Evolutionary conservation across 2,797 vertebrate genomes (phyloP).

Genomic region (Otolemur crassicaudatus): DNA sequence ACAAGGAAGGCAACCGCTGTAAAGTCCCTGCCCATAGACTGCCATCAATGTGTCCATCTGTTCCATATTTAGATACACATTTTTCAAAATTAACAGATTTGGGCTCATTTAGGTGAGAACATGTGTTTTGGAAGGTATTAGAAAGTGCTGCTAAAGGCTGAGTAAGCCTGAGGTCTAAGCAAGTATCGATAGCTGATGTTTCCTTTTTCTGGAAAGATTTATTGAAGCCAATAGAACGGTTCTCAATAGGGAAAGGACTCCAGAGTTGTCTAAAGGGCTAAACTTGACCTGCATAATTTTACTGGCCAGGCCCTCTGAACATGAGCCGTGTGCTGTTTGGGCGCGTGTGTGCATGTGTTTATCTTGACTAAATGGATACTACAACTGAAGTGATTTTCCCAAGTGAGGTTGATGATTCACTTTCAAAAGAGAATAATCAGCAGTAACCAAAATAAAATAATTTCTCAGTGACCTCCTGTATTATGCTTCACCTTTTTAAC

Average conservation of each 20-base stretch:
- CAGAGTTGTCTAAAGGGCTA: neutral
- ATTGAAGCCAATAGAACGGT: neutral
- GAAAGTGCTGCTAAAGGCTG: neutral
- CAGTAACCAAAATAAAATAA: constrained; percentile 19
- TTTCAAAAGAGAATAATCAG: neutral
- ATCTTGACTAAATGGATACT: neutral
- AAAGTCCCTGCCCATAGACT: neutral
- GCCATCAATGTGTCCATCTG: constrained; percentile 37
- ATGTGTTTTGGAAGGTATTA: constrained; percentile 37
- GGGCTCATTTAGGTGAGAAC: neutral
- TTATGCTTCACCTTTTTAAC: neutral
- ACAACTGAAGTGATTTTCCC: neutral
- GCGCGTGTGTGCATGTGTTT: neutral
- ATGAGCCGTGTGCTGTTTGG: neutral
- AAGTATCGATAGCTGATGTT: neutral
- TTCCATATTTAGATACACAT: constrained; percentile 37
- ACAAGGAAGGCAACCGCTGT: neutral
- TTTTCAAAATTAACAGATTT: constrained; percentile 70
- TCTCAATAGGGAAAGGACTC: too few species aligned
- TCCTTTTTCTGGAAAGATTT: neutral
- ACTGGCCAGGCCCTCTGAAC: neutral
- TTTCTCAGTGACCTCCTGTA: neutral
- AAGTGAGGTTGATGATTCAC: neutral
- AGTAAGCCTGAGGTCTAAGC: neutral
- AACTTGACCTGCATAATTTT: neutral